A percentile compares a stretch with the other conserved stretches of the same genome.
Conservation (phyloP, 2,888 invertebrate species). For the Stegophylla sp. region DNA sequence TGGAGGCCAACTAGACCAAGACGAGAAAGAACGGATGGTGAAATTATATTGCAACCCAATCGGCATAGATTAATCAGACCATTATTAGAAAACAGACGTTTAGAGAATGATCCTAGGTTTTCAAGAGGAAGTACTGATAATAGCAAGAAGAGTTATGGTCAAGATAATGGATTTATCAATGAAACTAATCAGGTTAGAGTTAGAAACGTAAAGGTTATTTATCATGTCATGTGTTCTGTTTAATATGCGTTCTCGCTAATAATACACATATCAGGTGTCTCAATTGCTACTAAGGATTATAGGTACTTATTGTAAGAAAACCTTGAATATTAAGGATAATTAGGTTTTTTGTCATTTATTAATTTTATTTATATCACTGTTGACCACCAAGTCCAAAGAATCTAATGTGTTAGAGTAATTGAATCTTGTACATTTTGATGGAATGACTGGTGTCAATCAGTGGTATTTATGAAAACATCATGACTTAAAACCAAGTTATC, state of each 20-base stretch:
- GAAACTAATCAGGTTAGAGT: constrained; percentile 57
- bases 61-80: constrained; percentile 68
- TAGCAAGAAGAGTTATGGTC: constrained; percentile 47
- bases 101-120: constrained; percentile 66
- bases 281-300: constrained; percentile 28
- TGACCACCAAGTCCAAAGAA: constrained; percentile 46
- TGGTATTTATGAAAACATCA: constrained; percentile 50
- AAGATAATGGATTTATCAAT: constrained; percentile 57
- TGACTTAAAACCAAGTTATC: constrained; percentile 50
- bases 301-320: constrained; percentile 34
- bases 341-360: constrained; percentile 47
- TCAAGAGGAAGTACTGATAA: constrained; percentile 64
- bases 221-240: constrained; percentile 56
- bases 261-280: constrained; percentile 53
- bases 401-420: constrained; percentile 13
- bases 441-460: constrained; percentile 21
- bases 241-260: constrained; percentile 55
- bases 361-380: constrained; percentile 54
- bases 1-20: constrained; percentile 72
- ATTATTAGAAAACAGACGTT: constrained; percentile 66
- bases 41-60: constrained; percentile 75
- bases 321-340: constrained; percentile 35
- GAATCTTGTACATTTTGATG: constrained; percentile 36
- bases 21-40: constrained; percentile 88
- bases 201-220: constrained; percentile 57